These are phyloP conservation scores for Chaenocephalus aceratus DNA, from an alignment of 2,113 vertebrate genomes.

Conservation along the genomic window DNA sequence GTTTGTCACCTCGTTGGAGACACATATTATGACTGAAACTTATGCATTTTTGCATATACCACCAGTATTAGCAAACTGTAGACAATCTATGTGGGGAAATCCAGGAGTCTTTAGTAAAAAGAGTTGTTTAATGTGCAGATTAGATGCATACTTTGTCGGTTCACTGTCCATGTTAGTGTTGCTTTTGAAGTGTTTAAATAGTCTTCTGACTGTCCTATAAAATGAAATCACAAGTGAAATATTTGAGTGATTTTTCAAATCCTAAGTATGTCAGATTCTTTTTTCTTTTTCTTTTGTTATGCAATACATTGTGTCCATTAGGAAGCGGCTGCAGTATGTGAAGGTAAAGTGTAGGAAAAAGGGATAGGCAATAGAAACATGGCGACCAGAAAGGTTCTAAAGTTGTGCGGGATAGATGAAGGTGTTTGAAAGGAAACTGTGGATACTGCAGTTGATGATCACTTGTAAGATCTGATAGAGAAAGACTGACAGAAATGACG, in stretches of 20 bases:
- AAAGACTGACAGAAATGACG: slow-evolving; percentile 18
- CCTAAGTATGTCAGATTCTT: slow-evolving; percentile 43
- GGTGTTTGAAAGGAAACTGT: slow-evolving; percentile 30
- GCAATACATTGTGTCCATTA: slow-evolving; percentile 14
- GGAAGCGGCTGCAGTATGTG: slow-evolving; percentile 21
- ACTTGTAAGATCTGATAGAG: slow-evolving; percentile 21
- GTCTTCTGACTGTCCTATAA: slow-evolving; percentile 21
- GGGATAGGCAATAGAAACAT: slow-evolving; percentile 12
- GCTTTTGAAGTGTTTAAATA: slow-evolving; percentile 47
- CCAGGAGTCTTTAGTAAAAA: slow-evolving; percentile 49
- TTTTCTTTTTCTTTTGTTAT: background rate
- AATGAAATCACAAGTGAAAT: slow-evolving; percentile 50
- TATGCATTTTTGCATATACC: slow-evolving; percentile 70
- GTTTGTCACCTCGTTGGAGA: slow-evolving; percentile 60
- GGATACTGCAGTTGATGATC: slow-evolving; percentile 35
- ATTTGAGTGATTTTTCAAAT: slow-evolving; percentile 26
- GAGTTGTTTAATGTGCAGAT: slow-evolving; percentile 56
- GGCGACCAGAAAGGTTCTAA: slow-evolving; percentile 24
- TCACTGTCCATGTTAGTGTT: slow-evolving; percentile 62
- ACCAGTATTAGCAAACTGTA: slow-evolving; percentile 77
- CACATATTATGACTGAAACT: slow-evolving; percentile 69
- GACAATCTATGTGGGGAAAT: slow-evolving; percentile 71
- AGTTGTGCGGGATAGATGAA: slow-evolving; percentile 23
- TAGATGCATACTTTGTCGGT: slow-evolving; percentile 55
- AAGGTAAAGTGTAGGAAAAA: slow-evolving; percentile 23